Base-by-base conservation (phyloP, 1,140 invertebrate species). In the Nymphalis io region DNA sequence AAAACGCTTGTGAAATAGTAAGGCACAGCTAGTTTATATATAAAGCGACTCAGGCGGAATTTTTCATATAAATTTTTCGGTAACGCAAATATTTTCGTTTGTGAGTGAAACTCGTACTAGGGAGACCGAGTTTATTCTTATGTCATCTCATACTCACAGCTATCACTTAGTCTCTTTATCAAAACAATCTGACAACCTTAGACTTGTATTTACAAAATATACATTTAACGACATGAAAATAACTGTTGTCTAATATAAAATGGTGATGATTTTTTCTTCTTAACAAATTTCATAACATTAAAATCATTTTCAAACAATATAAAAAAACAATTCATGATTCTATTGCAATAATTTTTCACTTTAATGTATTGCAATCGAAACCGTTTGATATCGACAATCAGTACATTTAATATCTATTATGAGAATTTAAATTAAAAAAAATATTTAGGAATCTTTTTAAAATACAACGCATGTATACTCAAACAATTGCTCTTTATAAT, bases 171-270 rank as follows among this genome's bases (percentile, higher is more conserved):
- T 68, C n/a, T 59, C 27, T 69, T 60, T 44, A 70, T 46, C n/a
- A 51, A 64, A 39, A 38, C 60, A 55, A 13, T 15, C 18, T 27
- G 16, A 15, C 13, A 51, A 46, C 39, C 13, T 53, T 53, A 27
- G 5, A 20, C 57, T 69, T 66, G 51, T 84, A 82, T 84, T 75
- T 84, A 82, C 82, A 83, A 76, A 78, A 83, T 83, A 77, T 81
- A 81, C 79, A 81, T 20, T 46, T 61, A 33, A 8, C 33, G 18
- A 55, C 51, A 20, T 15, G 13, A 55, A 27, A 27, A 23, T 55
- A 55, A 27, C 13, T 55, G 13, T 55, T 55, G 21, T 27, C 51
- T 27, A 15, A 27, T 23, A 27, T 55, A 55, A 55, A 55, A 55
- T n/a, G 16, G 15, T 18, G n/a, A 44, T 33, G 27, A 33, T 33